Conservation (phyloP, 2,888 invertebrate genomes). For the Zygaena filipendulae region DNA sequence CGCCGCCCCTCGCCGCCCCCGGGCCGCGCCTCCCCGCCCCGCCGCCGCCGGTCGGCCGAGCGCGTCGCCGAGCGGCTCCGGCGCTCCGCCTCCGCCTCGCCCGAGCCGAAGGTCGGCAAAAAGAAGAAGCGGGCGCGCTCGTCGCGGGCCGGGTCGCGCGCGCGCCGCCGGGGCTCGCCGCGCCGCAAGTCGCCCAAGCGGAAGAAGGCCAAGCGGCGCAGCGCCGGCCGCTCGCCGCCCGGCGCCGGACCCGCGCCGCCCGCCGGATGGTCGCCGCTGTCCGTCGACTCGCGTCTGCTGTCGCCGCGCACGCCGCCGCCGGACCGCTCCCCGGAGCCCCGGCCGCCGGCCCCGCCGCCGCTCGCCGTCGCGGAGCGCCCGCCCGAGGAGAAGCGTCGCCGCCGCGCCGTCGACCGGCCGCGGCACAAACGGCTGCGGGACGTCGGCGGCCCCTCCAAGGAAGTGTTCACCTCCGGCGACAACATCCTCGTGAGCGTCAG, state of each 20-base stretch:
- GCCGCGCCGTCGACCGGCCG: slow-evolving; percentile 22
- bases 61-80: slow-evolving; percentile 25
- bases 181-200: slow-evolving; percentile 33
- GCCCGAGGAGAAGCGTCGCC: slow-evolving; percentile 16
- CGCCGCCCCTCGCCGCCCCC: slow-evolving; percentile 24
- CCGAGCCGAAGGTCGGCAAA: slow-evolving; percentile 28
- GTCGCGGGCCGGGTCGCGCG: slow-evolving; percentile 23
- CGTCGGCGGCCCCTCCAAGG: slow-evolving; percentile 75
- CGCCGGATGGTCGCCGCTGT: slow-evolving; percentile 25
- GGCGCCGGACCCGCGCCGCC: slow-evolving; percentile 19
- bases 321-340: slow-evolving; percentile 29
- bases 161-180: slow-evolving; percentile 25
- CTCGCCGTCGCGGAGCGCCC: slow-evolving; percentile 20
- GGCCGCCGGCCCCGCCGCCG: slow-evolving; percentile 49
- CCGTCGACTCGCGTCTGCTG: slow-evolving; percentile 64
- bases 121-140: slow-evolving; percentile 39
- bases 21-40: slow-evolving; percentile 22
- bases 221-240: slow-evolving; percentile 29
- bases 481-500: slow-evolving; percentile 94
- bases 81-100: slow-evolving; percentile 25
- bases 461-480: slow-evolving; percentile 92
- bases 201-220: slow-evolving; percentile 35
- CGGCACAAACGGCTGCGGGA: slow-evolving; percentile 40
- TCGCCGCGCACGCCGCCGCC: slow-evolving; percentile 74
- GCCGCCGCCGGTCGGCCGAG: slow-evolving; percentile 20